Evolutionary conservation across 2,888 invertebrate species (phyloP).

Genomic region (Cynaeus angustus): DNA sequence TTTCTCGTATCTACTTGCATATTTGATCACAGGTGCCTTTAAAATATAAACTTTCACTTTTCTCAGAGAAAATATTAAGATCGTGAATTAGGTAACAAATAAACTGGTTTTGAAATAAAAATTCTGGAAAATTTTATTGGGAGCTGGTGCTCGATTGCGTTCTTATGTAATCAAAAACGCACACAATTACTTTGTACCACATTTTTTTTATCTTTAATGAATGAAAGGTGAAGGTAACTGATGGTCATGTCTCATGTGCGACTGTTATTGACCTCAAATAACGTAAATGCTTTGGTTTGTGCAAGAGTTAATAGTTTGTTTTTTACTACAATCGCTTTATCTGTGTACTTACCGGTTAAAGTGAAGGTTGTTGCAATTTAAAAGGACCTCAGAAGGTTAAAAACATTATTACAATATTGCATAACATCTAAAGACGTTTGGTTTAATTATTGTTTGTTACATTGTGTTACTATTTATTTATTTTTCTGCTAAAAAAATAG

Average conservation of each 20-base stretch:
- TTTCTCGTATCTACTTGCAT: too few relatives aligned
- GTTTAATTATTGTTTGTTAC: too few relatives aligned
- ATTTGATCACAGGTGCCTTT: background rate
- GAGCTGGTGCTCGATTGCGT: too few relatives aligned
- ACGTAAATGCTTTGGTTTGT: background rate
- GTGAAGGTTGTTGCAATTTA: background rate
- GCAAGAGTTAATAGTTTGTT: slow-evolving; percentile 20
- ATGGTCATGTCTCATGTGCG: slow-evolving; percentile 1
- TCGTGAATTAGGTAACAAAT: slow-evolving; percentile 2
- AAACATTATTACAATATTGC: too few relatives aligned
- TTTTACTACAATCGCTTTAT: background rate
- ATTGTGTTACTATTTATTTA: too few relatives aligned
- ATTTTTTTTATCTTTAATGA: slow-evolving; percentile 2
- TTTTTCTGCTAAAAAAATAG: too few relatives aligned
- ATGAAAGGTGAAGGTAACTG: slow-evolving; percentile 32
- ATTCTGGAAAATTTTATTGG: background rate
- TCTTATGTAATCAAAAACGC: too few relatives aligned
- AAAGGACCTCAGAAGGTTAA: background rate
- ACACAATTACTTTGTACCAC: background rate
- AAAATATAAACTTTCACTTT: slow-evolving; percentile 27
- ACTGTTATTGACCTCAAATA: slow-evolving; percentile 28
- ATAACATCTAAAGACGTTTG: too few relatives aligned
- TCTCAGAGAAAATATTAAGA: background rate
- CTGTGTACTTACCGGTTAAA: background rate
- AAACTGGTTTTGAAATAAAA: slow-evolving; percentile 2